phyloP scores from a whole-genome alignment of 2,113 vertebrate species.

The sheep (Ovis aries) region DNA sequence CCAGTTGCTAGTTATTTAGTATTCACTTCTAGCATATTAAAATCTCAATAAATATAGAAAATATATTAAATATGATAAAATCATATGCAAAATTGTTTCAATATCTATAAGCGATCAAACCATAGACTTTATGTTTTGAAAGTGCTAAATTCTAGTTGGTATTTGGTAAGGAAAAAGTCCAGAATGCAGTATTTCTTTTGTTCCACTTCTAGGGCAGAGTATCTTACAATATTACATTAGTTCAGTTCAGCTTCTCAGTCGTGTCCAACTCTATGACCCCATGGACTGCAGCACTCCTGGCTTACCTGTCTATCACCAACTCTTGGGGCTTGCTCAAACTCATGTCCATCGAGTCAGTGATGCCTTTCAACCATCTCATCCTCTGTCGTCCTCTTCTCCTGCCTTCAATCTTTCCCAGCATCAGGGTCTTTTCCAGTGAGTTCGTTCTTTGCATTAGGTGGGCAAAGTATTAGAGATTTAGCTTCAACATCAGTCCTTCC shows the following conservation, averaged over 20 bases:
- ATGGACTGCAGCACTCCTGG: background rate
- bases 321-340: background rate
- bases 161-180: background rate
- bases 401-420: background rate
- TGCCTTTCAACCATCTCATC: background rate
- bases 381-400: background rate
- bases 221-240: background rate
- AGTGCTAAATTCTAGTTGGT: background rate
- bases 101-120: background rate
- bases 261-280: background rate
- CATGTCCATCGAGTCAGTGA: background rate
- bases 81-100: background rate
- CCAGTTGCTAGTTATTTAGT: conserved; percentile 62
- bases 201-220: background rate
- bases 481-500: background rate
- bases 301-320: background rate
- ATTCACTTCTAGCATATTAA: conserved; percentile 73
- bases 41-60: conserved; percentile 23
- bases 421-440: background rate
- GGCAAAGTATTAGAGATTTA: background rate
- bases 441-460: background rate
- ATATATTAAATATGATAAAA: conserved; percentile 35
- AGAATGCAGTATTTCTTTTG: conserved; percentile 12
- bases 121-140: conserved; percentile 13
- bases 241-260: background rate